Base-by-base conservation (phyloP, 92 coral and sea anemone genomes). In the Chrysogorgia sp. region DNA sequence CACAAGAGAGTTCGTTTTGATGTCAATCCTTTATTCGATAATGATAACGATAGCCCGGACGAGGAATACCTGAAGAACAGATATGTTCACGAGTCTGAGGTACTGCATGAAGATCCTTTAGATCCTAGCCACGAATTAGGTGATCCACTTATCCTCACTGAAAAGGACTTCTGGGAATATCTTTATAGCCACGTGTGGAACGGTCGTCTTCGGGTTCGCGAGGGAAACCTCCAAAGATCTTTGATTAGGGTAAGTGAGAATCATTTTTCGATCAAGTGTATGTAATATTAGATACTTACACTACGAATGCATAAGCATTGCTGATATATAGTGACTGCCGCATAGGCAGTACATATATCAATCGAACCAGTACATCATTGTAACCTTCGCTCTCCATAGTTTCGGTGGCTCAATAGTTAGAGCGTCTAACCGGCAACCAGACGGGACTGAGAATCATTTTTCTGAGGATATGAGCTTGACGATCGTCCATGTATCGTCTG, bases 1-100 rank as follows among this genome's bases (percentile, higher is more conserved):
- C 21, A 50, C 83, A 22, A 79, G 64, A 21, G 79, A 65, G 59
- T 58, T 47, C 56, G 79, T 55, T 72, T 72, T 25, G 79, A 72
- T 9, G 43, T 56, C 20, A 40, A 72, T 52, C 79, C 79, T 2
- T 20, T 72, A 41, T 28, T 72, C 0, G 74, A 67, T 32, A 5
- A 33, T 7, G 83, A 63, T 63, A 28, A 66, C 23, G 25, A 25
- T 13, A 77, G n/a, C 0, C 7, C 82, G 2, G 75, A 77, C 74
- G 34, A 63, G 28, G 82, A 62, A 7, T n/a, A 1, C 13, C n/a
- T 61, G 15, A 35, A 64, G 34, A 50, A 33, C 30, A 50, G 30
- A 31, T 53, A 63, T 13, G 41, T 50, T 21, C 47, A 45, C 20
- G 75, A 77, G 37, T 77, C 79, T 6, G 65, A 53, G 26, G 79